Conservation (phyloP, 2,113 vertebrate genomes). For the Cyphomyrus discorhynchus region DNA sequence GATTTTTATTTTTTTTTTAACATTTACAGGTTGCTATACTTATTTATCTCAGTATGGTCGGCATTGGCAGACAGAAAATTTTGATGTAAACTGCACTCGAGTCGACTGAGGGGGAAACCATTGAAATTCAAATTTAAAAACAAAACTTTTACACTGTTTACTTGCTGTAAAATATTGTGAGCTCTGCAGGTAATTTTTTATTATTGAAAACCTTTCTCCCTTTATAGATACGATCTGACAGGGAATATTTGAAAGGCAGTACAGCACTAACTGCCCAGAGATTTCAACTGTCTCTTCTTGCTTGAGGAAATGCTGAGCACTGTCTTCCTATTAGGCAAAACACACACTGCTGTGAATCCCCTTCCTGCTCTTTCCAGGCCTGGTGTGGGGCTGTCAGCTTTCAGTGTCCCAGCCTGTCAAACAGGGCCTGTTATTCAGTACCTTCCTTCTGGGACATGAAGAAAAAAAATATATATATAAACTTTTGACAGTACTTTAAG, state of each 20-base stretch:
- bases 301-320: constrained; percentile 89
- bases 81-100: neutral
- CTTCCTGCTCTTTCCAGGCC: constrained; percentile 67
- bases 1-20: neutral
- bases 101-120: constrained; percentile 43
- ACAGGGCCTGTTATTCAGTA: constrained; percentile 74
- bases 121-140: constrained; percentile 60
- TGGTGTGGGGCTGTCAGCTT: constrained; percentile 82
- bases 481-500: constrained; percentile 68
- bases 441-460: constrained; percentile 65
- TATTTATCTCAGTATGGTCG: neutral
- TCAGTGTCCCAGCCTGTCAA: constrained; percentile 83
- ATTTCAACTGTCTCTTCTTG: constrained; percentile 97
- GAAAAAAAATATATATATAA: constrained; percentile 31
- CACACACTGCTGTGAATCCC: constrained; percentile 77
- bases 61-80: neutral
- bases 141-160: constrained; percentile 66
- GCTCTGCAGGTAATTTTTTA: constrained; percentile 68
- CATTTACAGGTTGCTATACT: constrained; percentile 20
- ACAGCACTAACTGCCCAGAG: constrained; percentile 94
- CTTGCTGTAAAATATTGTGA: constrained; percentile 62
- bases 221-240: constrained; percentile 95
- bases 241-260: constrained; percentile 96
- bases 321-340: constrained; percentile 97
- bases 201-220: constrained; percentile 92